Evolutionary conservation across 2,113 vertebrate species (phyloP), one percentile per base, ranked within the genome.

Genomic region (Tringa solitaria): DNA sequence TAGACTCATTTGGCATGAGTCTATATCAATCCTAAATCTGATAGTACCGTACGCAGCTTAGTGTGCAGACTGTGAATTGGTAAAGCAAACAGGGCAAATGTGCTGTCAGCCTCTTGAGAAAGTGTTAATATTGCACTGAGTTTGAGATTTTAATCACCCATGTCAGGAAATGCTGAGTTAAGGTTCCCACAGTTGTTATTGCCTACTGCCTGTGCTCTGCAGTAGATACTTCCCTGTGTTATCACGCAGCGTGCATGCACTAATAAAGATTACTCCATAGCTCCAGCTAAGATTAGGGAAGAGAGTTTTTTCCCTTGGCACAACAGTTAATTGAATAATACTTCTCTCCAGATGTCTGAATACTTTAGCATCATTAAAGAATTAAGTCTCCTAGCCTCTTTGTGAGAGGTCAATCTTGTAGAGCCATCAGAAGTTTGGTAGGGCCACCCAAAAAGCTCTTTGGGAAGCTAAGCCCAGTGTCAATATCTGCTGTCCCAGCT

Each of bases 101-200:
- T 92, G 81, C 92, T 91, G 89, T 96, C 95, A 91, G 89, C 78
- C 81, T 93, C 96, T 73, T 96, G 96, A 97, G 96, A 97, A 96
- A 96, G 96, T 91, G 96, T 86, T 96, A 96, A 93, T 97, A 92
- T 95, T 93, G 89, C 84, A 89, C 91, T 59, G 87, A 94, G 69
- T 83, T 95, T 89, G 95, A 97, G 96, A 97, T 97, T 96, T 96
- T 96, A 97, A 97, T 97, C 96, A 63, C 93, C 93, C 27, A 81
- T 94, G 86, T 96, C 96, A 96, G 96, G 96, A 97, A 97, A 92
- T 76, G 96, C 95, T 96, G 96, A 96, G 94, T 96, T 96, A 96
- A 93, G 84, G 87, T 96, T 97, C 93, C 92, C 96, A 97, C 95
- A 96, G 92, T 90, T 72, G 95, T 91, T 95, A 11, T 54, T 93